Percentiles rank a stretch among this genome's conserved stretches.
Evolutionary conservation across 2,113 vertebrate genomes (phyloP).

Genomic region (Ophiodon elongatus): DNA sequence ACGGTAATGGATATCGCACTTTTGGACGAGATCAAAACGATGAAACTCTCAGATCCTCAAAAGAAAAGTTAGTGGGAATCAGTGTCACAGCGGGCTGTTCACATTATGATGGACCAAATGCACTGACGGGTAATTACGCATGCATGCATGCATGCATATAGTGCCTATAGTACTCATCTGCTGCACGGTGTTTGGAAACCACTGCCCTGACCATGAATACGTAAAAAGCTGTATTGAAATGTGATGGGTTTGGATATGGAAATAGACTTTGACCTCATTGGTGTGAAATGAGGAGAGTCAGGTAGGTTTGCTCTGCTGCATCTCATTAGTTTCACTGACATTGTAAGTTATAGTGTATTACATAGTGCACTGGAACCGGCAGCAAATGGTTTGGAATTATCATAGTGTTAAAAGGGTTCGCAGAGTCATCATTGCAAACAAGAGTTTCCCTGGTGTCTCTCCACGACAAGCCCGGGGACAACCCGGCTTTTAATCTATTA

Average conservation of each 20-base stretch:
- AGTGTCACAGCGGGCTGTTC: not conserved
- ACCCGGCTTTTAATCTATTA: conserved; percentile 8
- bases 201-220: not conserved
- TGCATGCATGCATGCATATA: not conserved
- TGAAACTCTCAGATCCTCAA: not conserved
- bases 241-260: not conserved
- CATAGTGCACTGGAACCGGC: not conserved
- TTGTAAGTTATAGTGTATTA: not conserved
- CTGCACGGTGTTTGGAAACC: conserved; percentile 1
- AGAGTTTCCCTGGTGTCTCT: not conserved
- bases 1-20: too few species aligned
- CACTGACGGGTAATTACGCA: not conserved
- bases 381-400: conserved; percentile 3
- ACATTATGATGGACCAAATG: not conserved
- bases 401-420: not conserved
- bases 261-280: conserved; percentile 11
- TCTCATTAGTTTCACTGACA: conserved; percentile 27
- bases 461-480: not conserved
- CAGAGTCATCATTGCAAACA: conserved; percentile 12
- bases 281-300: conserved; percentile 22
- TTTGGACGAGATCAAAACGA: not conserved
- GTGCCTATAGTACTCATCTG: not conserved
- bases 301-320: not conserved
- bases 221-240: not conserved
- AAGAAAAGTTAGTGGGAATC: not conserved